A percentile compares a stretch with the other conserved stretches of the same genome.
These are phyloP conservation scores for Actinostola sp. DNA, from an alignment of 92 coral and sea anemone genomes.

Conservation along the genomic window DNA sequence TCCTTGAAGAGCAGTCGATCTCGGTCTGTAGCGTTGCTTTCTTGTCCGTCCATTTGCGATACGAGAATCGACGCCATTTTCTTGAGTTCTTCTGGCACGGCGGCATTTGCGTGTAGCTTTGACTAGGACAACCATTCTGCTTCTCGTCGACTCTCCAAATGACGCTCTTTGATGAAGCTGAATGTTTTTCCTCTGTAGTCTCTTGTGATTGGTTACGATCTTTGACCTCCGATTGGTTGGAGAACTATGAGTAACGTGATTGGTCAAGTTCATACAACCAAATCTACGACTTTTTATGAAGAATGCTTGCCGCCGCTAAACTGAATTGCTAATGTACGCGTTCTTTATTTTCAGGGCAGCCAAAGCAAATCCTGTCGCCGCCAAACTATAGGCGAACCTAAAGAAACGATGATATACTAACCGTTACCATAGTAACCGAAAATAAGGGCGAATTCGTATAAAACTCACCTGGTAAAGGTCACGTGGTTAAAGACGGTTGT, in stretches of 20 bases:
- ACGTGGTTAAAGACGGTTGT: no score
- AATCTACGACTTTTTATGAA: no score
- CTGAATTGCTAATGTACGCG: no score
- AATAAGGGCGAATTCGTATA: no score
- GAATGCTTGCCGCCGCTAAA: no score
- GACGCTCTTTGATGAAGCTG: no score
- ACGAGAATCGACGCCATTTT: neutral
- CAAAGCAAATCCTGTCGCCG: neutral
- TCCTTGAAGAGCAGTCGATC: neutral
- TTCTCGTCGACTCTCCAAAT: neutral
- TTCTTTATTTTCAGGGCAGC: neutral
- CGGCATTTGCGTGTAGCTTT: slow-evolving; percentile 7
- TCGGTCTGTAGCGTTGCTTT: slow-evolving; percentile 5
- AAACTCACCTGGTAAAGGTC: neutral
- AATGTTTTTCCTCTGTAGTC: no score
- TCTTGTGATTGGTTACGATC: neutral
- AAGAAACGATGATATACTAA: slow-evolving; percentile 24
- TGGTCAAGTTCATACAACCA: no score
- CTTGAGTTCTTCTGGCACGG: neutral
- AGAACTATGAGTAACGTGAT: neutral
- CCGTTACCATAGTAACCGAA: no score
- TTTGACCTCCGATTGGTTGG: neutral
- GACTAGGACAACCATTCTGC: slow-evolving; percentile 6
- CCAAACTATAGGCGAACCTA: slow-evolving; percentile 17
- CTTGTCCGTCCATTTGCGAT: neutral